Percentiles rank a stretch among this genome's conserved stretches.
Evolutionary conservation across 1,140 invertebrate genomes (phyloP).

Genomic region (Mylabris phalerata): DNA sequence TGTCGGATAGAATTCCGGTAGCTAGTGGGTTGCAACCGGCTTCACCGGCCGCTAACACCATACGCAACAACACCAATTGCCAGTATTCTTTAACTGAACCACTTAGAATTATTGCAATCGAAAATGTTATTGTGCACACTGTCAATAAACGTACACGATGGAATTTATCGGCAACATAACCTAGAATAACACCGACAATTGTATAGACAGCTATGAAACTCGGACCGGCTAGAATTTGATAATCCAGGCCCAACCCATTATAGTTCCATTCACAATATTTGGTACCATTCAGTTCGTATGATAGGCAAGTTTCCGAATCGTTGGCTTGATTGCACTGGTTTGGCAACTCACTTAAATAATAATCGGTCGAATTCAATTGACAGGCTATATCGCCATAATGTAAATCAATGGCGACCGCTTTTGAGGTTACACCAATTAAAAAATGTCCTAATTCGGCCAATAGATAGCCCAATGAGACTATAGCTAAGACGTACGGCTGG

Average conservation of each 20-base stretch:
- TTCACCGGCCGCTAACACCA: conserved; percentile 82
- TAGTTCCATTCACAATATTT: conserved; percentile 84
- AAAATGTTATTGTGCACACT: conserved; percentile 72
- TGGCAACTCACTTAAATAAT: conserved; percentile 52
- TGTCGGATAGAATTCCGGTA: conserved; percentile 78
- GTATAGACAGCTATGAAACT: conserved; percentile 89
- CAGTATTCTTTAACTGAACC: conserved; percentile 80
- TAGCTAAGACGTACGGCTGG: conserved; percentile 65
- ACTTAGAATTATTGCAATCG: conserved; percentile 73
- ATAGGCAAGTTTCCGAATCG: conserved; percentile 56
- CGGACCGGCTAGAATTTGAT: conserved; percentile 87
- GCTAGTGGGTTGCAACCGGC: conserved; percentile 85
- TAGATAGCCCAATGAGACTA: conserved; percentile 75
- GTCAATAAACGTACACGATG: conserved; percentile 66
- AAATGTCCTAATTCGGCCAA: conserved; percentile 81
- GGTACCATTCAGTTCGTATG: conserved; percentile 60
- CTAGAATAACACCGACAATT: conserved; percentile 74
- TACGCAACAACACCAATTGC: conserved; percentile 80
- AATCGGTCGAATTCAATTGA: conserved; percentile 62
- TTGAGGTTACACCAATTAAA: conserved; percentile 80
- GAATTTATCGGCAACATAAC: conserved; percentile 74
- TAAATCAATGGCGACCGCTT: conserved; percentile 73
- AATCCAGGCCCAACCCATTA: conserved; percentile 84
- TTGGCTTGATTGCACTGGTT: conserved; percentile 58
- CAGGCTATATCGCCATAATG: conserved; percentile 86